Base-by-base conservation (phyloP, 2,113 vertebrate species). In the Neodontobutis hainanensis region DNA sequence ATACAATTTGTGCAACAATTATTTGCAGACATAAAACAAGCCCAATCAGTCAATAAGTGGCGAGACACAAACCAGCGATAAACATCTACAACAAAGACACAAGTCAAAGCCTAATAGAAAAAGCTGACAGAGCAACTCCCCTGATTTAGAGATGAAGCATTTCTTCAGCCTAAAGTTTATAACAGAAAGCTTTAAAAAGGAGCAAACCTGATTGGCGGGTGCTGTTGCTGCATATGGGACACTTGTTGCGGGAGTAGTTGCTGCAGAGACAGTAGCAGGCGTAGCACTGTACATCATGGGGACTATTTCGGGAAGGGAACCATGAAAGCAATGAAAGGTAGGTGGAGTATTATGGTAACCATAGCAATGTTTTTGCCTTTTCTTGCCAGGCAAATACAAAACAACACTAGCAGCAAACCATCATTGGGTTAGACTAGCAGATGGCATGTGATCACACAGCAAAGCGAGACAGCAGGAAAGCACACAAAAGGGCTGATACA, bases 131-230 rank as follows among this genome's bases (percentile, higher is more conserved):
- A 85, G 81, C 73, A 66, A 53, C 77, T 85, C 82, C 71, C 63
- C 68, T 57, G 75, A 85, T 84, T 73, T 74, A 73, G 75, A 87
- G 82, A 88, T 77, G 76, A 86, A 94, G 95, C 93, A 94, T 94
- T 95, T 93, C 95, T 95, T 95, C 93, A 94, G 93, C 96, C 78
- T 78, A 86, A 81, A 75, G 92, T 94, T 88, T 76, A 94, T 94
- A 95, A 97, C 94, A 96, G 94, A 96, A 96, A 96, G 95, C 96
- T 96, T 95, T 95, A 80, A 96, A 97, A 98, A 98, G 95, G 96
- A 96, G 96, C 97, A 99, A 99, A 99, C 97, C 97, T 99, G 97
- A 98, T 98, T 99, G 95, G 96, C 96, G 96, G 96, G 94, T 95
- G 97, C 89, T 88, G 89, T 87, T 88, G 89, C 95, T 95, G 97